phyloP scores from a whole-genome alignment of 2,888 invertebrate genomes.

The Ormyrus labotus region DNA sequence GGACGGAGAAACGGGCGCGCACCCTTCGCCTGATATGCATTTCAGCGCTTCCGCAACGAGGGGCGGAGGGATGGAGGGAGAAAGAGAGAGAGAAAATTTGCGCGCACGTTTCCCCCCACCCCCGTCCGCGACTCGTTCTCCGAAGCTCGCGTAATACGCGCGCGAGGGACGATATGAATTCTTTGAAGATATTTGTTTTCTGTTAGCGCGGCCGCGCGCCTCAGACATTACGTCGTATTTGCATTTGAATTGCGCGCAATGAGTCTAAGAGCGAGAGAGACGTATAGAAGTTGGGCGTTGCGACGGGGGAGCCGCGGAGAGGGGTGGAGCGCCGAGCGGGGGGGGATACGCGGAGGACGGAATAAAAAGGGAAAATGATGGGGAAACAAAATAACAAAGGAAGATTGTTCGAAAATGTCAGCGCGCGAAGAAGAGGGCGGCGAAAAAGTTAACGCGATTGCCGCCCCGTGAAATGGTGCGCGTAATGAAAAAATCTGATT shows the following conservation, averaged over 20 bases:
- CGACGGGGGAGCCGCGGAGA: too few relatives aligned
- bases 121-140: neutral
- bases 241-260: constrained; percentile 47
- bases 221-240: constrained; percentile 49
- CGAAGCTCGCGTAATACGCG: constrained; percentile 19
- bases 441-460: too few relatives aligned
- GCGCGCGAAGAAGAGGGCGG: neutral
- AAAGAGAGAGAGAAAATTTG: constrained; percentile 24
- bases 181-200: constrained; percentile 52
- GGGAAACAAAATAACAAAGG: neutral
- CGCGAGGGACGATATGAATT: constrained; percentile 43
- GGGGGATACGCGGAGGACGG: neutral
- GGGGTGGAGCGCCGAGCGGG: too few relatives aligned
- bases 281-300: neutral
- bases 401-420: neutral
- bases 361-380: neutral
- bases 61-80: neutral
- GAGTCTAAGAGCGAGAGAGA: neutral
- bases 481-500: too few relatives aligned
- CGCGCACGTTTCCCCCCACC: neutral
- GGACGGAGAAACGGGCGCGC: neutral
- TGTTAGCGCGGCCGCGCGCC: constrained; percentile 28
- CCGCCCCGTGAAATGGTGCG: too few relatives aligned
- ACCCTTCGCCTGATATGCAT: constrained; percentile 19
- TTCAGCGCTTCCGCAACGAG: constrained; percentile 16